Conservation (phyloP, 2,888 invertebrate species). For the Agrotis ipsilon region DNA sequence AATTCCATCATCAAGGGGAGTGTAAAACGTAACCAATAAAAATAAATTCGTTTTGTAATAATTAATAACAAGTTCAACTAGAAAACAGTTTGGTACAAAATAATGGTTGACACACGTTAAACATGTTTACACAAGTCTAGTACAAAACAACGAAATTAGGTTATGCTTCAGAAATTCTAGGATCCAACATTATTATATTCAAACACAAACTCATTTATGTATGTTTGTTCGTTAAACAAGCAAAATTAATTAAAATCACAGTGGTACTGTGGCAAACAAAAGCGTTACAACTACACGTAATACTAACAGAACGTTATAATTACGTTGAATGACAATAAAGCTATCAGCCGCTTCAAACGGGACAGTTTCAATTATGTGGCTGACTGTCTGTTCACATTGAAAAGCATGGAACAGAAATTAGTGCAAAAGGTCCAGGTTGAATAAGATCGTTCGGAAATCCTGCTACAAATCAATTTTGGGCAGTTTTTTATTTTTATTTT, state of each 20-base stretch:
- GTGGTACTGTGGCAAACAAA: not conserved
- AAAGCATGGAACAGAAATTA: not conserved
- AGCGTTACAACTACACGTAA: not conserved
- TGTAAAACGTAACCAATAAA: no score
- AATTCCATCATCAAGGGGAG: no score
- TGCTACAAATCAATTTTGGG: no score
- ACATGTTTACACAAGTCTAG: not conserved
- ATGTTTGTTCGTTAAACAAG: not conserved
- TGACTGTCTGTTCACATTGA: slow-evolving; percentile 2
- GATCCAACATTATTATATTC: not conserved
- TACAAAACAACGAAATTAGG: not conserved
- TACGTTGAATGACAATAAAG: slow-evolving; percentile 29
- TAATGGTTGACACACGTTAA: not conserved
- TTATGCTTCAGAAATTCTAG: not conserved
- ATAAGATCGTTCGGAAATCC: no score
- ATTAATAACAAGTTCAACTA: not conserved
- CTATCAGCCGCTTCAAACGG: slow-evolving; percentile 20
- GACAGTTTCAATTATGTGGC: slow-evolving; percentile 48
- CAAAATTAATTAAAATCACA: slow-evolving; percentile 14
- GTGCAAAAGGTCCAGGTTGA: slow-evolving; percentile 2
- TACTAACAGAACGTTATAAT: slow-evolving; percentile 23
- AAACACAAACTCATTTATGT: not conserved
- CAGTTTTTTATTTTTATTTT: no score
- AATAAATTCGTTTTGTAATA: not conserved
- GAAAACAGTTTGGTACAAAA: not conserved